phyloP scores from a whole-genome alignment of 2,797 vertebrate genomes.

The Lemur catta region DNA sequence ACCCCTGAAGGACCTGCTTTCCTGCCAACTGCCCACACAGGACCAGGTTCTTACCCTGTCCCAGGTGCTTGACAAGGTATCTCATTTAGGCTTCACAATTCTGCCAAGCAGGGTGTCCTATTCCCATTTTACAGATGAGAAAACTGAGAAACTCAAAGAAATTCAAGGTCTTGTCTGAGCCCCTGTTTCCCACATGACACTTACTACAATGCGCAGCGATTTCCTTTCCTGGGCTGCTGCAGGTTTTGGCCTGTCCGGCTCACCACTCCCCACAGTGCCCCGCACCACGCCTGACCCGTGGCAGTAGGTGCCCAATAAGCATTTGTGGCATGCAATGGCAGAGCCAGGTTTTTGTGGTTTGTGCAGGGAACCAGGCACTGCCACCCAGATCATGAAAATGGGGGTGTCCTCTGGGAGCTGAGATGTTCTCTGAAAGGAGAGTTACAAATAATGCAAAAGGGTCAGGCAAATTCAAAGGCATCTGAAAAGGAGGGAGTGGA shows the following conservation, averaged over 20 bases:
- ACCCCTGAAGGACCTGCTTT: too few species aligned
- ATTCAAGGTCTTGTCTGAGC: too few species aligned
- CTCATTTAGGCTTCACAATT: not conserved
- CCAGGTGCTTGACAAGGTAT: not conserved
- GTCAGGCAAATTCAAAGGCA: not conserved
- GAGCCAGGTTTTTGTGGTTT: not conserved
- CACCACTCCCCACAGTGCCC: too few species aligned
- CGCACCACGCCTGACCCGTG: rapidly evolving
- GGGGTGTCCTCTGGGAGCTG: not conserved
- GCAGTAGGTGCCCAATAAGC: not conserved
- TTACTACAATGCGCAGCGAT: rapidly evolving
- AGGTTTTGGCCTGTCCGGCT: not conserved
- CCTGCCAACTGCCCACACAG: not conserved
- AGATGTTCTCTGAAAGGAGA: not conserved
- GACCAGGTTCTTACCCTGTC: not conserved
- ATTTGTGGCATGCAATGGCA: not conserved
- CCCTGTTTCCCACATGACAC: not conserved
- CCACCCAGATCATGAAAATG: not conserved
- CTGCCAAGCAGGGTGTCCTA: not conserved
- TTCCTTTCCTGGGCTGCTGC: too few species aligned
- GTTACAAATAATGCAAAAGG: too few species aligned
- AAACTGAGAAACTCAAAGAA: not conserved
- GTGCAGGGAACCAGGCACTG: rapidly evolving
- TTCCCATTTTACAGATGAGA: not conserved
- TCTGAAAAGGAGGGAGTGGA: too few species aligned